These are phyloP conservation scores for Cryptocheilus praepositus DNA, from an alignment of 2,888 invertebrate species.

Conservation along the genomic window DNA sequence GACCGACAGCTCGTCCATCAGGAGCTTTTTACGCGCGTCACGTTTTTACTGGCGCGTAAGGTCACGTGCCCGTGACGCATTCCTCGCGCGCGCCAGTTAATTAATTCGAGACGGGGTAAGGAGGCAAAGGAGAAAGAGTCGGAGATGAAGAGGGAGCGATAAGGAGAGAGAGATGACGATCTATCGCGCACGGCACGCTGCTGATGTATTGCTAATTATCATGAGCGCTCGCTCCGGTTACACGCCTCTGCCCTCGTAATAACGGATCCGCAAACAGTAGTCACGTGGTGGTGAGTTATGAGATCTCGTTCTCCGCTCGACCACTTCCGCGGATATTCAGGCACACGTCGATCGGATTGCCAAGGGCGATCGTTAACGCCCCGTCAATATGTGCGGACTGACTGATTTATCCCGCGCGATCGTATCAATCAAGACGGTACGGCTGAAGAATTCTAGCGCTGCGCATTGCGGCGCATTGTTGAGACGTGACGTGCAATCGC, in stretches of 20 bases:
- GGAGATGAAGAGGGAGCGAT: background rate
- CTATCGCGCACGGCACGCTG: constrained; percentile 12
- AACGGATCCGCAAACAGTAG: background rate
- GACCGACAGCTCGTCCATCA: background rate
- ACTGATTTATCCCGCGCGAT: too few relatives aligned
- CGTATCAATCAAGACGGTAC: too few relatives aligned
- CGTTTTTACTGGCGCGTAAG: constrained; percentile 1
- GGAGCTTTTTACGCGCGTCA: background rate
- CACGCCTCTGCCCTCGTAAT: constrained; percentile 6
- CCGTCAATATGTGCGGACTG: background rate
- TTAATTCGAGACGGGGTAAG: constrained; percentile 3
- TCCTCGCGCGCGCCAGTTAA: background rate
- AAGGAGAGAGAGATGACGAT: background rate
- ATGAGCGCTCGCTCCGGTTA: constrained; percentile 6
- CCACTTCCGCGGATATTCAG: constrained; percentile 28
- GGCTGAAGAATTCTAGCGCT: too few relatives aligned
- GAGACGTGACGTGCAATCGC: too few relatives aligned
- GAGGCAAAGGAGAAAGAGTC: background rate
- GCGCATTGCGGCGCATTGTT: too few relatives aligned
- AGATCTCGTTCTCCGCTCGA: constrained; percentile 26
- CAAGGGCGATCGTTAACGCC: constrained; percentile 11
- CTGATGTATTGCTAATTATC: constrained; percentile 18
- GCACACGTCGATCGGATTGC: constrained; percentile 2
- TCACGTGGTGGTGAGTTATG: background rate
- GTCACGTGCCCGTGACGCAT: background rate